Percentiles rank a stretch among this genome's conserved stretches.
Conservation (phyloP, 2,797 vertebrate genomes). For the Moxostoma hubbsi region DNA sequence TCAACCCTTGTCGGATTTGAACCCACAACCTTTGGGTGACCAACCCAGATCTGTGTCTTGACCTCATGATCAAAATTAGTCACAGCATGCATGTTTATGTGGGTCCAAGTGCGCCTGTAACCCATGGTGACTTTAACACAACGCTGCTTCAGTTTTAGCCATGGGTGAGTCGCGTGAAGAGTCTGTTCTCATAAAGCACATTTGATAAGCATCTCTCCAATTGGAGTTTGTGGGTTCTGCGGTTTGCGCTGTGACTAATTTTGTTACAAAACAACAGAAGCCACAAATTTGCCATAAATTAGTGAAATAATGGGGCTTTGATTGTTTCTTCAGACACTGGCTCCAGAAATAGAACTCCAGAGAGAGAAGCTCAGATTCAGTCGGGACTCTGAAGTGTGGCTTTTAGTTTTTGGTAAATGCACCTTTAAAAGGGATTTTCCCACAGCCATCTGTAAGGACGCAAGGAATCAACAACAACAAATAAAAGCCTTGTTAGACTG, state of each 20-base stretch:
- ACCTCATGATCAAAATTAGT: constrained; percentile 34
- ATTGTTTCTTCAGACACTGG: not conserved
- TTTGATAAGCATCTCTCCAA: constrained; percentile 12
- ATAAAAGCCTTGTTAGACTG: not conserved
- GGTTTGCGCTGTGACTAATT: constrained; percentile 17
- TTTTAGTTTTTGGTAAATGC: constrained; percentile 42
- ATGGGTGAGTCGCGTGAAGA: not conserved
- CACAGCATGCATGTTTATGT: not conserved
- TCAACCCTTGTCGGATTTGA: too few species aligned
- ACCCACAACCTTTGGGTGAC: too few species aligned
- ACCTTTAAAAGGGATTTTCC: constrained; percentile 6
- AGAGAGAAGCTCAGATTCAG: not conserved
- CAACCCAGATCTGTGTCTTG: not conserved
- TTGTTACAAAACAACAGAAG: constrained; percentile 20
- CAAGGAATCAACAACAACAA: not conserved
- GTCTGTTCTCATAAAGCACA: constrained; percentile 1
- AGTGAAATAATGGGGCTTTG: constrained; percentile 11
- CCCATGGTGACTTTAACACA: constrained; percentile 2
- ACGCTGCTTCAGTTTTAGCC: not conserved
- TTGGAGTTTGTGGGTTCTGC: constrained; percentile 19
- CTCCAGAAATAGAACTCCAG: constrained; percentile 15
- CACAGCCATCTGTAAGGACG: not conserved
- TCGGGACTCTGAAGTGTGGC: not conserved
- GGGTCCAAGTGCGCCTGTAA: not conserved
- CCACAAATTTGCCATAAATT: constrained; percentile 27